Base-by-base conservation (phyloP, 35 echinoderm and acorn worm genomes). In the Stichopus chloronotus region DNA sequence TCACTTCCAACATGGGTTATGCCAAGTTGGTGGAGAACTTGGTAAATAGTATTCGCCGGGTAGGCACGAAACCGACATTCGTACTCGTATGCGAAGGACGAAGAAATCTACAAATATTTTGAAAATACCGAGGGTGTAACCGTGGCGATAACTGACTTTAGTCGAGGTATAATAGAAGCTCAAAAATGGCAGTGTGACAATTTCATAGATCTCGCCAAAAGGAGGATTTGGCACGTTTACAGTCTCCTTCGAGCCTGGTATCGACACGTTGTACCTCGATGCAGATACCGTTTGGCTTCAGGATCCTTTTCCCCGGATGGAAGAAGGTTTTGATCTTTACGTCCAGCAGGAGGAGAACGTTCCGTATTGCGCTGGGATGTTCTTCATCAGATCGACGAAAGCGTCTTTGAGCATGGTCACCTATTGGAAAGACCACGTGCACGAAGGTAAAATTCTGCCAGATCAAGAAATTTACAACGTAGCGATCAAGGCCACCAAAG, bases 201-300 rank as follows among this genome's bases (percentile, higher is more conserved):
- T 5, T 83, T 83, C 55, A 83, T 53, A 56, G 80, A 83, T 56
- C 52, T 83, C n/a, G 80, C 80, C 14, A 83, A 83, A 55, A 24
- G 80, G 11, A 83, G 80, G 25, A 83, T 83, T 83, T 83, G 80
- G 80, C 55, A 83, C 16, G 53, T 83, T 16, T 56, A 17, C 55
- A 24, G 14, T 43, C 80, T 83, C 55, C 25, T 55, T 8, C 43
- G 55, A 56, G 80, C 80, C 80, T 53, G 80, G 80, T 9, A 52
- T 83, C 11, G 80, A 83, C 55, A 83, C 80, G 14, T 55, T 83
- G 53, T 83, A 83, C 53, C 52, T 83, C n/a, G 80, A 83, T 9
- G 80, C 80, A 9, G 80, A 83, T 20, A 83, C 80, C 3, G 52
- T 83, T 83, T 83, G 80, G 80, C 80, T 83, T 12, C 80, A 83